Conservation (phyloP, 2,888 invertebrate genomes). For the Hypena proboscidalis region DNA sequence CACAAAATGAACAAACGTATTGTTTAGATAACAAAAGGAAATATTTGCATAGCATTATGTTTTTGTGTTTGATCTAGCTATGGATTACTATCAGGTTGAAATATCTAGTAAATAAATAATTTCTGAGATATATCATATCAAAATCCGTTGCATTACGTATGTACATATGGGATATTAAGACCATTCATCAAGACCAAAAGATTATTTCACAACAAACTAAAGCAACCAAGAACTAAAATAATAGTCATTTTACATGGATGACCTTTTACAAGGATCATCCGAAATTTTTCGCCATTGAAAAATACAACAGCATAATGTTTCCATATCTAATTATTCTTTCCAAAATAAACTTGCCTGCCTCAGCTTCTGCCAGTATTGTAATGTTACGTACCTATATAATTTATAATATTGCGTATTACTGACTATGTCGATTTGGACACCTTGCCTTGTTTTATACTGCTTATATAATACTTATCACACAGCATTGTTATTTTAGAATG, state of each 20-base stretch:
- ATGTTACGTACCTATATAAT: background rate
- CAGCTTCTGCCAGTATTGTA: conserved; percentile 33
- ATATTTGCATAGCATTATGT: conserved; percentile 5
- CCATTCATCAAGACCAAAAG: too few species aligned
- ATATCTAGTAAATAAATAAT: too few species aligned
- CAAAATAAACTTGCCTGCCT: conserved; percentile 37
- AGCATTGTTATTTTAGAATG: conserved; percentile 46
- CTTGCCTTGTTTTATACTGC: conserved; percentile 56
- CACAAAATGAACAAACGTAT: too few species aligned
- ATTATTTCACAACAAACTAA: too few species aligned
- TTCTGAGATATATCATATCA: too few species aligned
- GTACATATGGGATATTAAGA: too few species aligned
- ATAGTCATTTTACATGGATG: too few species aligned
- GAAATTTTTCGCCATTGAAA: background rate
- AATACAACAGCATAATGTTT: too few species aligned
- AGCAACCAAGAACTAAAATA: too few species aligned
- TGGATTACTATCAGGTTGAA: background rate
- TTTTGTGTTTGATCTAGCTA: background rate
- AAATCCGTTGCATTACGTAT: too few species aligned
- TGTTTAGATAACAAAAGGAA: too few species aligned
- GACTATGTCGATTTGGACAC: conserved; percentile 50
- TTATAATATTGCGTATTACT: conserved; percentile 1
- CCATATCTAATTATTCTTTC: conserved; percentile 6
- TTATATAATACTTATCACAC: conserved; percentile 35
- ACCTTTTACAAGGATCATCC: too few species aligned